Percentiles rank a stretch among this genome's conserved stretches.
Evolutionary conservation across 2,888 invertebrate species (phyloP).

Genomic region (Noctua pronuba): DNA sequence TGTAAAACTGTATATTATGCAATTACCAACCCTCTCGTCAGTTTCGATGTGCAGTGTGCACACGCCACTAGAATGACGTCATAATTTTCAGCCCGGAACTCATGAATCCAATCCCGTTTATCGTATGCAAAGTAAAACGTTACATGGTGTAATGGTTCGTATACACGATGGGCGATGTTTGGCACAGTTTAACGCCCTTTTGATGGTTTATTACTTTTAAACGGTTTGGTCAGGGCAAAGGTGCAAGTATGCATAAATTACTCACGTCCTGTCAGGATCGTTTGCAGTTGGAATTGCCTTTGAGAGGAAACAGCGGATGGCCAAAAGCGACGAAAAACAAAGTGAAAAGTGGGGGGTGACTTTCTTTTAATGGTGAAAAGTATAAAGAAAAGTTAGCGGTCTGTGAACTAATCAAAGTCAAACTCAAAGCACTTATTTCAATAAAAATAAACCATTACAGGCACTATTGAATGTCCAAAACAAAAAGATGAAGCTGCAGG

Average conservation of each 20-base stretch:
- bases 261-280: background rate
- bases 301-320: background rate
- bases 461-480: too few relatives aligned
- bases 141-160: constrained; percentile 57
- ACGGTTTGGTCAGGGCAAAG: background rate
- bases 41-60: constrained; percentile 56
- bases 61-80: constrained; percentile 65
- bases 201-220: constrained; percentile 42
- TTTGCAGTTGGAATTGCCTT: background rate
- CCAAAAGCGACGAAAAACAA: background rate
- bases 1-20: constrained; percentile 54
- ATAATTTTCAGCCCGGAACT: constrained; percentile 62
- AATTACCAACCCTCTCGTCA: constrained; percentile 65
- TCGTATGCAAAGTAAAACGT: constrained; percentile 63
- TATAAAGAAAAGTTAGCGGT: background rate
- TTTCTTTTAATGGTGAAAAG: background rate
- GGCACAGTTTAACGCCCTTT: constrained; percentile 37
- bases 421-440: too few relatives aligned
- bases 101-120: constrained; percentile 59
- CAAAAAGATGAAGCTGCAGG: too few relatives aligned
- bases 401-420: background rate
- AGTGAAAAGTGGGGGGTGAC: background rate
- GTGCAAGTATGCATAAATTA: constrained; percentile 10
- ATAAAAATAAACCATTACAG: too few relatives aligned
- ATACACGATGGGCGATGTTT: constrained; percentile 51